phyloP scores from a whole-genome alignment of 2,113 vertebrate species.

The Litocranius walleri region DNA sequence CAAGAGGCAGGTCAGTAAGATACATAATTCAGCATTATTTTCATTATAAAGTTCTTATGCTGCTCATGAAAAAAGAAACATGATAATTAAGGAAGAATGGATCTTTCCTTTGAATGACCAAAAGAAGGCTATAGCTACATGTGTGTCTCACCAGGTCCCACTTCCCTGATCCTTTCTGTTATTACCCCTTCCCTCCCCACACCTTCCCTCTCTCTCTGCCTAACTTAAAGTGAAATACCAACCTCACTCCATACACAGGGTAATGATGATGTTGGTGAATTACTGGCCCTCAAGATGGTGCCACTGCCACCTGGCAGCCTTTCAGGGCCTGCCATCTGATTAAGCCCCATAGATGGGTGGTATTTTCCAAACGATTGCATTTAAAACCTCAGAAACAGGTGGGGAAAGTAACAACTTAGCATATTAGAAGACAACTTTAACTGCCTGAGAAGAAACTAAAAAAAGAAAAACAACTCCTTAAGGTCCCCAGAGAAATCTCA shows the following conservation, averaged over 20 bases:
- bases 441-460: constrained; percentile 32
- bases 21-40: neutral
- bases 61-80: neutral
- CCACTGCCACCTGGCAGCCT: neutral
- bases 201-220: neutral
- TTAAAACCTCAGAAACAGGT: neutral
- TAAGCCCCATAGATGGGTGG: neutral
- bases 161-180: neutral
- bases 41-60: neutral
- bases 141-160: neutral
- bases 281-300: neutral
- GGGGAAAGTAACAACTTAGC: neutral
- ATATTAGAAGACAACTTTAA: constrained; percentile 25
- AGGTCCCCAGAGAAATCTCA: constrained; percentile 40
- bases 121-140: neutral
- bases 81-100: neutral
- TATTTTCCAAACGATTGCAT: neutral
- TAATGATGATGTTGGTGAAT: neutral
- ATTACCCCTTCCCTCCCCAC: neutral
- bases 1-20: neutral
- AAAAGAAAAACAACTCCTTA: neutral
- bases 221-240: neutral
- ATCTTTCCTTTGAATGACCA: neutral
- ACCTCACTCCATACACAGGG: neutral
- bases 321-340: neutral